Base-by-base conservation (phyloP, 1,140 invertebrate genomes). In the Tetragnatha versicolor region DNA sequence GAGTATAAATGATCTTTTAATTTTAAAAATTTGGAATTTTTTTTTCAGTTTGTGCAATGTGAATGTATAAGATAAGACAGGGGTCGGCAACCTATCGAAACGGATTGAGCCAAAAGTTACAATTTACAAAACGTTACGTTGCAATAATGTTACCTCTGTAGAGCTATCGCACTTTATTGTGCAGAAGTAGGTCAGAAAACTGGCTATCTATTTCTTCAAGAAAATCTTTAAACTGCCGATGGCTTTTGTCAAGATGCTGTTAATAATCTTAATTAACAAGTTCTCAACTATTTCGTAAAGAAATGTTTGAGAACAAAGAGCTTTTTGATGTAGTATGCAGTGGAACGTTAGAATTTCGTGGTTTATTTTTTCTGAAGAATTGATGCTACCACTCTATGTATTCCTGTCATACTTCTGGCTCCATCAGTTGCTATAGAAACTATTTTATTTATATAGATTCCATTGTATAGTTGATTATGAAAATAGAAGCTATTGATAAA, bases 171-270 rank as follows among this genome's bases (percentile, higher is more conserved):
- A 85, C 82, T 82, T 83, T 76, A 61, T 61, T 81, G 80, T 82
- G 73, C 42, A 82, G 83, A 66, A 82, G 60, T 73, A 84, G 70
- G 58, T 85, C 82, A 73, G 72, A 80, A 82, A 83, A 85, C 68
- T 84, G 80, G 47, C 80, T 81, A 72, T 83, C 81, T 37, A 84
- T 80, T 79, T 84, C 53, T 29, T 55, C 53, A 33, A 55, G 53
- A 7, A 83, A 84, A 33, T 83, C 80, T 82, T 83, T 80, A 80
- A 85, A 86, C 70, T 83, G 79, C 20, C 83, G 77, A 72, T 84
- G 82, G 76, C 82, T 63, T 80, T 81, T 53, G 82, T 81, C 79
- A 82, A 60, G 73, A 85, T 85, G 55, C 81, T 84, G 79, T 85
- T 85, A 27, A 85, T 80, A 81, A 75, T 81, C 80, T 82, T 82